Evolutionary conservation across 2,888 invertebrate genomes (phyloP), one percentile per base, ranked within the genome.

Genomic region (Eupithecia exiguata): DNA sequence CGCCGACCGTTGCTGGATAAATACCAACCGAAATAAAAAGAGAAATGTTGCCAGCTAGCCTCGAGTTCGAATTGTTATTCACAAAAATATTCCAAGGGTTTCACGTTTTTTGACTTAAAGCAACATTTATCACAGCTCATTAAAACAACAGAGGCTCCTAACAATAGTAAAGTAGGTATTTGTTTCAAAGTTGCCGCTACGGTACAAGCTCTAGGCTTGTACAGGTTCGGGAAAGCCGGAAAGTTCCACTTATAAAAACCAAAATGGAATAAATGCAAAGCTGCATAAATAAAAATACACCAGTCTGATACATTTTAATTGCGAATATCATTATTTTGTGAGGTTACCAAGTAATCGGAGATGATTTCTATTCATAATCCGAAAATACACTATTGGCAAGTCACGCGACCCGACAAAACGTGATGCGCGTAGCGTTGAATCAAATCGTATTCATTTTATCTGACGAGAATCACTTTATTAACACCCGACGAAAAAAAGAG

Each of bases 161-260:
- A 75, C 72, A 75, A 70, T 70, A 72, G 74, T 49, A 58, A 67
- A 63, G 38, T 49, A 67, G 68, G 72, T 75, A 72, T 72, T 75
- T 75, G 53, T 72, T 69, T 72, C 69, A 46, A 25, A 63, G 67
- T 72, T 70, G 63, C 62, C 63, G 30, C 46, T 53, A 7, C 49
- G 16, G 58, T 49, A 70, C 68, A n/a, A 35, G 21, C 9, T 30
- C 30, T 35, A 62, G 62, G 62, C 7, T 36, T 65, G 36, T 18
- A 65, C 63, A 38, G 18, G 3, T 38, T n/a, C 10, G 30, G n/a
- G 5, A 65, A 65, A 65, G 63, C 38, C 63, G 63, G 63, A 35
- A 16, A 35, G 18, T 14, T 61, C 10, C n/a, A 21, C 21, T 12
- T 12, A 49, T 49, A n/a, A 0, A 7, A 21, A 21, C 0, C 10